Conservation (phyloP, 2,888 invertebrate species). For the Kuschelorhynchus macadamiae region DNA sequence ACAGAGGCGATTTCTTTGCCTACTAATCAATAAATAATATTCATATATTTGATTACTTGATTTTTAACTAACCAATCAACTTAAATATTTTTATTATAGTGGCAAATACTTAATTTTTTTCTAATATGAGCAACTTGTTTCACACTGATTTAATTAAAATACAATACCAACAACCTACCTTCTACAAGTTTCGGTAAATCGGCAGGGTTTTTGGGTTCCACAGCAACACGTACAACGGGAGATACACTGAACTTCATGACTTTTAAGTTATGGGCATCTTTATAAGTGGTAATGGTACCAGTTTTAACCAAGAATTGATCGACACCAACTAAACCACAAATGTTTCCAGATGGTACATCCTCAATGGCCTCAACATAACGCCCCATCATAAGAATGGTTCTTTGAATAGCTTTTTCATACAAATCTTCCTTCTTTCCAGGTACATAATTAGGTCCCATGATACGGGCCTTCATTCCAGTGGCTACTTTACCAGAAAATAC, state of each 20-base stretch:
- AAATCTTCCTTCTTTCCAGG: conserved; percentile 99
- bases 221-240: conserved; percentile 99
- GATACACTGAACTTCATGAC: conserved; percentile 99
- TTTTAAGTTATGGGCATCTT: conserved; percentile 99
- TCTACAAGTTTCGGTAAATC: conserved; percentile 99
- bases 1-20: too few relatives aligned
- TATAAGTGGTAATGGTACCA: conserved; percentile 98
- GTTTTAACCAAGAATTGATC: conserved; percentile 99
- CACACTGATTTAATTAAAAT: not conserved
- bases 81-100: too few relatives aligned
- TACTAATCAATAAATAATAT: too few relatives aligned
- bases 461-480: conserved; percentile 94
- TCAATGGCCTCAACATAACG: conserved; percentile 99
- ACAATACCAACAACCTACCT: conserved; percentile 67
- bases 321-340: conserved; percentile 99
- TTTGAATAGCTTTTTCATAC: conserved; percentile 99
- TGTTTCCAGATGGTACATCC: conserved; percentile 98
- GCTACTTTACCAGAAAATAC: conserved; percentile 96
- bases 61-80: too few relatives aligned
- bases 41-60: too few relatives aligned
- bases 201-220: conserved; percentile 99
- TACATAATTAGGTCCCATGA: conserved; percentile 98
- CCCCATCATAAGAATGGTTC: conserved; percentile 99
- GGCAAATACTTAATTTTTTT: too few relatives aligned
- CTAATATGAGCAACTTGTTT: too few relatives aligned